Conservation (phyloP, 2,113 vertebrate species). For the Atherinomorus stipes region DNA sequence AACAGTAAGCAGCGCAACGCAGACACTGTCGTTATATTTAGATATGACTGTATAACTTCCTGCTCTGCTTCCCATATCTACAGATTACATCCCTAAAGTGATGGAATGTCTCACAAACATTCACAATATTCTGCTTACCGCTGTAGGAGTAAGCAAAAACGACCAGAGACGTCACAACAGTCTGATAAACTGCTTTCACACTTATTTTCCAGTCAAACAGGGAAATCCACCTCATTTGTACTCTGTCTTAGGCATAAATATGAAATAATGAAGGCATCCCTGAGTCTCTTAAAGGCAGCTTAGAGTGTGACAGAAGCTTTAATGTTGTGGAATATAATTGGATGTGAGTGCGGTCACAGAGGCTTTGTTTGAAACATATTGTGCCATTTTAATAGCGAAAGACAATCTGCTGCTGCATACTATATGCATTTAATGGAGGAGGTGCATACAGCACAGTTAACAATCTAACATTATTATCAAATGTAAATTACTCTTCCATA, state of each 20-base stretch:
- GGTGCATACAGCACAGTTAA: constrained; percentile 32
- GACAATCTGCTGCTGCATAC: not conserved
- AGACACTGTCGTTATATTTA: constrained; percentile 10
- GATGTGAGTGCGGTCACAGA: constrained; percentile 39
- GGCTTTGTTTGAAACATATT: constrained; percentile 49
- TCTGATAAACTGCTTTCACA: constrained; percentile 59
- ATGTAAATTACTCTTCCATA: constrained; percentile 66
- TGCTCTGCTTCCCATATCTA: constrained; percentile 28
- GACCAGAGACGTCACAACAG: constrained; percentile 36
- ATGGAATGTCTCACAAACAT: constrained; percentile 13
- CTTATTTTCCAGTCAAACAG: constrained; percentile 50
- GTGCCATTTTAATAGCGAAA: constrained; percentile 44
- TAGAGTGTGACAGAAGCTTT: constrained; percentile 42
- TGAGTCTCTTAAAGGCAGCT: constrained; percentile 41
- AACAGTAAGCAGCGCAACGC: not conserved
- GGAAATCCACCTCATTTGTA: constrained; percentile 57
- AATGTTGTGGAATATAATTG: constrained; percentile 55
- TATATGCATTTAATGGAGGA: constrained; percentile 40
- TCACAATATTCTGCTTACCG: constrained; percentile 34
- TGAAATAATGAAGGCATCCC: constrained; percentile 26
- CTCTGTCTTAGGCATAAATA: constrained; percentile 42
- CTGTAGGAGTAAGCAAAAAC: constrained; percentile 27
- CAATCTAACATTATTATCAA: constrained; percentile 55
- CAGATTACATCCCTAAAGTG: constrained; percentile 28
- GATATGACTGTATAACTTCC: constrained; percentile 24